Evolutionary conservation across 1,140 invertebrate species (phyloP), one percentile per base, ranked within the genome.

Genomic region (Cyphomyrmex costatus): DNA sequence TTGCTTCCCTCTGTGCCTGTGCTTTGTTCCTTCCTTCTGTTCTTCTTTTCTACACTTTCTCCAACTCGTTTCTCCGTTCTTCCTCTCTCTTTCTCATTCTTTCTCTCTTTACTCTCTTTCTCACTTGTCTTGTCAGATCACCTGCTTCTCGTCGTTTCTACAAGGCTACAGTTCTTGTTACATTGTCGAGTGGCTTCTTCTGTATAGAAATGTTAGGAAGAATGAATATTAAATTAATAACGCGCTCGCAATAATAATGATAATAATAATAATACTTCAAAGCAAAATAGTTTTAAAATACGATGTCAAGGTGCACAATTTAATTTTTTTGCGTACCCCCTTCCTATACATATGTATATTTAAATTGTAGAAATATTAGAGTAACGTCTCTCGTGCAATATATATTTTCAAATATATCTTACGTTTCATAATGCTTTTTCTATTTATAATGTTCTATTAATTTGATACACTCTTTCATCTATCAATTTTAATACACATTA

Each of bases 1-100:
- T 93, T 93, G 90, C 89, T 70, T 90, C 80, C 53, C 68, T 51
- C 56, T 87, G 53, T 86, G 63, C 77, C 56, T 87, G 53, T 86
- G 63, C 77, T 85, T 78, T 78, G 71, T 78, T 79, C 74, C 76
- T 80, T 85, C n/a, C 51, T 30, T 86, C 82, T 63, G 33, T 77
- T 46, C 78, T 60, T 80, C 58, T 76, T 82, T 63, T 68, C 60
- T 71, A 12, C 49, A 77, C 82, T 53, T 85, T 78, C 61, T 85
- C 82, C 14, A 14, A 3, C n/a, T 78, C 73, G 27, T 77, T 33
- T 84, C 71, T 42, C 7, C 58, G n/a, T 63, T 77, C 24, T 61
- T 27, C 1, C 21, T n/a, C 3, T 27, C 24, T 6, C 2, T 27
- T n/a, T 6, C 2, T 19, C 10, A 2, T 36, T 30, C 36, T 5